A percentile compares a stretch with the other conserved stretches of the same genome.
Evolutionary conservation across 2,113 vertebrate species (phyloP).

Genomic region (Dicentrarchus labrax): DNA sequence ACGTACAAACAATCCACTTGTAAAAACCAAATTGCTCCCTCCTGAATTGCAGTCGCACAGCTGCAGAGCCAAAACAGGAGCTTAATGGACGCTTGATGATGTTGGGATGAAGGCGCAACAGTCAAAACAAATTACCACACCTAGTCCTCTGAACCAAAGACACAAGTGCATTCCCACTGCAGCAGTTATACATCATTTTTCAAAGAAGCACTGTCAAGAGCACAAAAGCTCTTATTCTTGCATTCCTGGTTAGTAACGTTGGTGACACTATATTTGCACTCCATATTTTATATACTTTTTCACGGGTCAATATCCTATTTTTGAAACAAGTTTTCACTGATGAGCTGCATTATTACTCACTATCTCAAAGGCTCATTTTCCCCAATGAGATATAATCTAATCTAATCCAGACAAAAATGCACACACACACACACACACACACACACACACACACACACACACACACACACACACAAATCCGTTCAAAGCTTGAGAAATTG

Average conservation of each 20-base stretch:
- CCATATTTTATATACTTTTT: background rate
- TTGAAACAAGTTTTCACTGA: background rate
- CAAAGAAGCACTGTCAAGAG: background rate
- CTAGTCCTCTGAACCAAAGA: slow-evolving; percentile 10
- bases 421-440: background rate
- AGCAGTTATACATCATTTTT: background rate
- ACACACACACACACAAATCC: background rate
- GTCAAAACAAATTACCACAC: slow-evolving; percentile 34
- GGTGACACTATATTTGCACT: background rate
- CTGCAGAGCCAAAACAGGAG: slow-evolving; percentile 54
- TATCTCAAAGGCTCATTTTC: background rate
- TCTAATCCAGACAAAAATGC: background rate
- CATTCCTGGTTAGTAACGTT: background rate
- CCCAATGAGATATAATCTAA: background rate
- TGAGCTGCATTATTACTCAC: background rate
- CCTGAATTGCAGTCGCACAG: slow-evolving; percentile 57
- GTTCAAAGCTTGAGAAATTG: background rate
- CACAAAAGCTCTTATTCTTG: background rate
- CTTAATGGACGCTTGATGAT: slow-evolving; percentile 48
- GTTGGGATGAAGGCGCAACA: slow-evolving; percentile 11
- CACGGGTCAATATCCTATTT: background rate
- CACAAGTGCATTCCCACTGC: background rate
- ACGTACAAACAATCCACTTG: slow-evolving; percentile 74
- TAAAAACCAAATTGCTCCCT: slow-evolving; percentile 68
- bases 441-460: background rate